These are phyloP conservation scores for Ips nitidus DNA, from an alignment of 1,140 invertebrate genomes.

Conservation along the genomic window DNA sequence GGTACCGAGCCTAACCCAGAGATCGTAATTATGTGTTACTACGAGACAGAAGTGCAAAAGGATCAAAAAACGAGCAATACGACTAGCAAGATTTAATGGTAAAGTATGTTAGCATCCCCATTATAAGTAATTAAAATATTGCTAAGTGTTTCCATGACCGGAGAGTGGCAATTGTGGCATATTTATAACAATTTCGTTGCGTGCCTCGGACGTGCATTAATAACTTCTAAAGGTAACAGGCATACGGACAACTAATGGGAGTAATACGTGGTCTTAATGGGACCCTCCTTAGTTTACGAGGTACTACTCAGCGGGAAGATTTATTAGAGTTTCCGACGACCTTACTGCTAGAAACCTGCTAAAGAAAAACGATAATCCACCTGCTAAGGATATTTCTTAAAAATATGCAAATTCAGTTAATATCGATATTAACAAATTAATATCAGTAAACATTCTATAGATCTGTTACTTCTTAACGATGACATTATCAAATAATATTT, in stretches of 20 bases:
- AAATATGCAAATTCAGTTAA: no score
- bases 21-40: slow-evolving; percentile 8
- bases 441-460: no score
- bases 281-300: slow-evolving; percentile 19
- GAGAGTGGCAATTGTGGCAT: slow-evolving; percentile 30
- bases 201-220: slow-evolving; percentile 18
- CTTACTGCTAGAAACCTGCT: neutral
- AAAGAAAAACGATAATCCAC: slow-evolving; percentile 4
- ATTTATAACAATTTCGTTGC: slow-evolving; percentile 33
- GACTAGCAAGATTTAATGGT: slow-evolving; percentile 20
- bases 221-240: slow-evolving; percentile 22
- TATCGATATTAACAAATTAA: no score
- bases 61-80: neutral
- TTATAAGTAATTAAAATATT: slow-evolving; percentile 29
- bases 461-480: no score
- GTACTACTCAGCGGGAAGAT: slow-evolving; percentile 4
- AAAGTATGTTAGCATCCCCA: slow-evolving; percentile 21
- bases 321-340: slow-evolving; percentile 1
- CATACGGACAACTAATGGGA: slow-evolving; percentile 19
- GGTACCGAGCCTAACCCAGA: slow-evolving; percentile 4
- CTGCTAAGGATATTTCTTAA: neutral
- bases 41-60: neutral
- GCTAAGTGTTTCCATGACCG: slow-evolving; percentile 22
- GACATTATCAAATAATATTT: no score
- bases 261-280: slow-evolving; percentile 22